A percentile compares a stretch with the other conserved stretches of the same genome.
These are phyloP conservation scores for Bacillus rossius DNA, from an alignment of 1,140 invertebrate species.

Conservation along the genomic window DNA sequence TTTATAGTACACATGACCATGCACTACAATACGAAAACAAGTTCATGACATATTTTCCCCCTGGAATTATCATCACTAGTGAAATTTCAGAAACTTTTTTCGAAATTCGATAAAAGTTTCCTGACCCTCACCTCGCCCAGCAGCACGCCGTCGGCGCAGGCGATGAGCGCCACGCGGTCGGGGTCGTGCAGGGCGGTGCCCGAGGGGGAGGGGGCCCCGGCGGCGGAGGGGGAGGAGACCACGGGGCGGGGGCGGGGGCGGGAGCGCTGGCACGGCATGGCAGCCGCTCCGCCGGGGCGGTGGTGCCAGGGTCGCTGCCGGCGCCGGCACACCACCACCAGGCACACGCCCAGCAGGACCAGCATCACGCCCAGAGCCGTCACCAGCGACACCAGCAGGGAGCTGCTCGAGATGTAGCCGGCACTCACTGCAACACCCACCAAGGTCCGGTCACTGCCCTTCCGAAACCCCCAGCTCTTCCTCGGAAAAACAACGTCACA, in stretches of 20 bases:
- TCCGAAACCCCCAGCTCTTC: too few relatives aligned
- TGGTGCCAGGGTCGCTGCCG: neutral
- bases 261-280: neutral
- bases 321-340: constrained; percentile 6
- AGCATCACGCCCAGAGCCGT: constrained; percentile 9
- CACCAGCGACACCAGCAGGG: constrained; percentile 5
- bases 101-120: too few relatives aligned
- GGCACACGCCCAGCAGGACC: constrained; percentile 4
- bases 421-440: too few relatives aligned
- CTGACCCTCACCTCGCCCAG: constrained; percentile 32
- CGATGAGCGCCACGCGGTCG: constrained; percentile 45
- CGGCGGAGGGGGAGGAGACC: neutral
- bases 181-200: constrained; percentile 21
- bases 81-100: too few relatives aligned
- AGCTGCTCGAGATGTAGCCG: too few relatives aligned
- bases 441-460: too few relatives aligned
- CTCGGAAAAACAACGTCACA: too few relatives aligned
- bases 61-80: too few relatives aligned
- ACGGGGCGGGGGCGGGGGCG: neutral
- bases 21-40: too few relatives aligned
- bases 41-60: too few relatives aligned
- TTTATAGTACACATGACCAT: too few relatives aligned
- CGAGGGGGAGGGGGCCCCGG: neutral
- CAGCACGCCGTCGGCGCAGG: constrained; percentile 44
- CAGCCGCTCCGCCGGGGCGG: neutral